These are phyloP conservation scores for Scopus umbretta DNA, from an alignment of 2,113 vertebrate genomes.

Conservation along the genomic window DNA sequence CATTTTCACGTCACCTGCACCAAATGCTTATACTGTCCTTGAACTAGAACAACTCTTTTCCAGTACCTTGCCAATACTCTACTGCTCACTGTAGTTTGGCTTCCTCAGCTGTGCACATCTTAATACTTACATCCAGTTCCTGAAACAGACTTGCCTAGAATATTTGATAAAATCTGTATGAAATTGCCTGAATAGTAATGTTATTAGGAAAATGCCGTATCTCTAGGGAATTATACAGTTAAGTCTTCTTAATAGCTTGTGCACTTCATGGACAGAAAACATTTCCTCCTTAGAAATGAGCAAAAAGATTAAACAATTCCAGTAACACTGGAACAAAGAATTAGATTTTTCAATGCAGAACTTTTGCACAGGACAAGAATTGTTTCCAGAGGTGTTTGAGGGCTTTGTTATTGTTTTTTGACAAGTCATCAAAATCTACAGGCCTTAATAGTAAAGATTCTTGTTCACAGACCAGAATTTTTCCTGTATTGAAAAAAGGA, in stretches of 20 bases:
- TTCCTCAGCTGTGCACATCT: not conserved
- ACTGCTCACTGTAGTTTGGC: not conserved
- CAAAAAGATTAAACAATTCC: not conserved
- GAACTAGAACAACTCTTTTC: not conserved
- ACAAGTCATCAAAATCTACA: not conserved
- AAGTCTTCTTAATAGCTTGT: not conserved
- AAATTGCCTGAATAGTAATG: not conserved
- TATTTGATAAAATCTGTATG: slow-evolving; percentile 12
- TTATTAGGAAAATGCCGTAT: not conserved
- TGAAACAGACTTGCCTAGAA: not conserved
- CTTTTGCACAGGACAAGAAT: not conserved
- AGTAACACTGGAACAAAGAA: not conserved
- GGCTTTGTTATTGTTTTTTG: not conserved
- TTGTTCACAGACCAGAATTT: not conserved
- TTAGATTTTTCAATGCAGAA: not conserved
- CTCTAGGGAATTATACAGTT: not conserved
- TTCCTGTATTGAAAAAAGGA: not conserved
- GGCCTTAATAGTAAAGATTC: not conserved
- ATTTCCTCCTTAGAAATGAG: not conserved
- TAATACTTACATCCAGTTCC: not conserved
- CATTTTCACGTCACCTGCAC: not conserved
- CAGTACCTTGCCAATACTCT: not conserved
- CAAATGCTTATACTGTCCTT: not conserved
- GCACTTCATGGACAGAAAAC: not conserved
- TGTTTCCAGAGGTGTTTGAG: not conserved